Evolutionary conservation across 2,113 vertebrate species (phyloP), one percentile per base, ranked within the genome.

Genomic region (Choloepus hoffmanni): DNA sequence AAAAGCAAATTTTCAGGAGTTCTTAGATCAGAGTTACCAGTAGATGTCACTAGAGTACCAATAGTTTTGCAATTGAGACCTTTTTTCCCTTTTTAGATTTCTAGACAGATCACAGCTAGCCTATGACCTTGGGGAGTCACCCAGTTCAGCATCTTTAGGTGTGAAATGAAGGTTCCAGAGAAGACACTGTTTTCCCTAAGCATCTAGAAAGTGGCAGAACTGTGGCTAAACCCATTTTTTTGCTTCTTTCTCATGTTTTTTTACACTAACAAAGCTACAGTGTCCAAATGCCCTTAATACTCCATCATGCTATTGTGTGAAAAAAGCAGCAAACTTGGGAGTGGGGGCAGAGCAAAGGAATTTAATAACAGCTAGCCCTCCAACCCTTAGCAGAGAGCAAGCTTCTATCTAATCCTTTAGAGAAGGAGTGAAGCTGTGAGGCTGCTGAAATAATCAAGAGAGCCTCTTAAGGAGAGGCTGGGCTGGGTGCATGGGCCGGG

Each of bases 11-110:
- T 14, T 26, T 48, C 85, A 72, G 36, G 40, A 8, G 53, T 43
- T 68, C 96, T 73, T n/a, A 70, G 79, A 85, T 65, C 65, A 30
- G 7, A 14, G 76, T 83, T 86, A 95, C 98, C 98, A 98, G 97
- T 97, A 98, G 98, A 98, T 98, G 98, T 98, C 98, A 98, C 96
- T 96, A 98, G 90, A 98, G 97, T 40, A 96, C 63, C 95, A 96
- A 83, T 3, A 94, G 78, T 94, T 92, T 67, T 74, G 23, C 58
- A 86, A 84, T 21, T 6, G 3, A 55, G 63, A 0, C 4, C 13
- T 70, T 55, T 45, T 0, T 24, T 24, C 18, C 21, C 55, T 2
- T 18, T 82, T 28, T 7, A 48, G 73, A 8, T 70, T 83, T 65
- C 48, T 48, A 26, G 23, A 60, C 50, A 0, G 30, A 40, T 2